Base-by-base conservation (phyloP, 92 coral and sea anemone species). In the Desmophyllum pertusum region DNA sequence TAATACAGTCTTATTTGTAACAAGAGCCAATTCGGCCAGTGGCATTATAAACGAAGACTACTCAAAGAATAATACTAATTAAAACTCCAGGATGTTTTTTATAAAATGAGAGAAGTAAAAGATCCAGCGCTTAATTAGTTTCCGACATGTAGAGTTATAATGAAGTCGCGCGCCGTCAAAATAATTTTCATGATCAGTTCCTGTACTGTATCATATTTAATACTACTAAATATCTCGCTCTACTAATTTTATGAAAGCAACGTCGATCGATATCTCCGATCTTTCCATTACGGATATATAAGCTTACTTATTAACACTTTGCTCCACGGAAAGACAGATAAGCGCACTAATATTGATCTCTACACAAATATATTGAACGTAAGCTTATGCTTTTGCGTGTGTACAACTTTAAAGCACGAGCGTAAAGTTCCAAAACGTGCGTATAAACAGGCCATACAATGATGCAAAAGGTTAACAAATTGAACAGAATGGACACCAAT, bases 101-200 rank as follows among this genome's bases (percentile, higher is more conserved):
- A 10, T 67, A 35, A 67, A 67, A 33, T 18, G 27, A 67, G 42
- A 67, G 42, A 37, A 37, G 36, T 13, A 67, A n/a, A 35, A 19
- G 73, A 67, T 33, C 73, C 27, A 15, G 9, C 73, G 25, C 73
- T 67, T 38, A 67, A 67, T 67, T 67, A 67, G 73, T 37, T 38
- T 67, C 43, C 45, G 36, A 37, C 42, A 38, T 67, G 45, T 18
- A 9, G 21, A 43, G 45, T 67, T 19, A 15, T 25, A 23, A 67
- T 37, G 4, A 38, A 27, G 35, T 59, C 35, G 35, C 21, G 14
- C 35, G 65, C n/a, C n/a, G n/a, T n/a, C n/a, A n/a, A n/a, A n/a
- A n/a, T n/a, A n/a, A n/a, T n/a, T n/a, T n/a, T n/a, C n/a, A n/a
- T n/a, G n/a, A 59, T 59, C 65, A 59, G 35, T 59, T 55, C 5